These are phyloP conservation scores for Ammodytes dubius DNA, from an alignment of 2,113 vertebrate species.

Conservation along the genomic window DNA sequence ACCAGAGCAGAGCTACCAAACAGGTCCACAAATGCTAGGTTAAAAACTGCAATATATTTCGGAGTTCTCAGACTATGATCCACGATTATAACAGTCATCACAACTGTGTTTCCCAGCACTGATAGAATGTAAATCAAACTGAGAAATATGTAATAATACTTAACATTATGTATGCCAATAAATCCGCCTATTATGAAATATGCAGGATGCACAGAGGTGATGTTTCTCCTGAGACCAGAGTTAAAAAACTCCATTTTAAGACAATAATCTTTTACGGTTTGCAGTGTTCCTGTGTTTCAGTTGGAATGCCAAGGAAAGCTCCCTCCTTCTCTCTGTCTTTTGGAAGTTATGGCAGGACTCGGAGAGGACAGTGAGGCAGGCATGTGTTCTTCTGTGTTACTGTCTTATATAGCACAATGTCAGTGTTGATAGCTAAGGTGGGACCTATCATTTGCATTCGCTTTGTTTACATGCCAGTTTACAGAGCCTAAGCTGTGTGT, in stretches of 20 bases:
- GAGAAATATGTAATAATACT: conserved; percentile 78
- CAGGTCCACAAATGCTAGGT: conserved; percentile 78
- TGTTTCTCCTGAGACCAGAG: conserved; percentile 60
- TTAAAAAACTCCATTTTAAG: conserved; percentile 55
- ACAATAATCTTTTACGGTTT: not conserved
- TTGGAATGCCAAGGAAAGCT: too few species aligned
- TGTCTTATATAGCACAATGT: too few species aligned
- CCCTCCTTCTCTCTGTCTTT: too few species aligned
- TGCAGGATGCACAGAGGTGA: conserved; percentile 69
- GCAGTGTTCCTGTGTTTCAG: not conserved
- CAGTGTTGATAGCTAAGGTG: too few species aligned
- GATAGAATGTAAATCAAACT: conserved; percentile 69
- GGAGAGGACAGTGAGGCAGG: too few species aligned
- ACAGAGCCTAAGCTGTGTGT: too few species aligned
- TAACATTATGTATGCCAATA: conserved; percentile 64
- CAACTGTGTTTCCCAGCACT: conserved; percentile 68
- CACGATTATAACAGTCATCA: conserved; percentile 71
- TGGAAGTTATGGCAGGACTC: too few species aligned
- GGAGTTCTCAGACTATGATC: conserved; percentile 75
- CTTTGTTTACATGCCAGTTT: too few species aligned
- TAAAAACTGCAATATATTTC: conserved; percentile 81
- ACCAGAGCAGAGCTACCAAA: conserved; percentile 73
- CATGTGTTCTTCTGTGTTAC: too few species aligned
- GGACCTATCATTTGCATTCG: too few species aligned
- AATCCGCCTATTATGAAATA: conserved; percentile 79